A percentile compares a stretch with the other conserved stretches of the same genome.
phyloP scores from a whole-genome alignment of 2,113 vertebrate species.

The Acanthochromis polyacanthus region DNA sequence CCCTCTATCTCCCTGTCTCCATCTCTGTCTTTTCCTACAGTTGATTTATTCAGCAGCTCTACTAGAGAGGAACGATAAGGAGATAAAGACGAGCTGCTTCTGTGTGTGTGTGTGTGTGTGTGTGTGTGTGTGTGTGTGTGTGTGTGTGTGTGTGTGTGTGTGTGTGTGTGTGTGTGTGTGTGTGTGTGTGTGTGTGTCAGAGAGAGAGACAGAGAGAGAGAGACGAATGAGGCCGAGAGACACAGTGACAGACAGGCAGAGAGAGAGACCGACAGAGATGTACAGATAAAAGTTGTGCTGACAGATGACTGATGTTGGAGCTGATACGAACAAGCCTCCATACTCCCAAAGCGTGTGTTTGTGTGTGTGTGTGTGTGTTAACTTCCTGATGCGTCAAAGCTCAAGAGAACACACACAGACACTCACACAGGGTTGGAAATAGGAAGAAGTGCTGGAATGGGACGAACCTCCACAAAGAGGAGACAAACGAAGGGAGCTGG shows the following conservation, averaged over 20 bases:
- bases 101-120: conserved; percentile 30
- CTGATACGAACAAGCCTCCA: conserved; percentile 69
- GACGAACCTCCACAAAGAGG: not conserved
- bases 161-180: conserved; percentile 27
- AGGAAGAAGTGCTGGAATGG: not conserved
- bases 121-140: conserved; percentile 34
- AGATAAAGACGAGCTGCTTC: conserved; percentile 63
- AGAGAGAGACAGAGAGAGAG: conserved; percentile 8
- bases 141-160: conserved; percentile 30
- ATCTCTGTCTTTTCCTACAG: conserved; percentile 62
- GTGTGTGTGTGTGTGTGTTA: conserved; percentile 15
- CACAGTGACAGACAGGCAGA: conserved; percentile 47
- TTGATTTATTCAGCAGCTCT: conserved; percentile 74
- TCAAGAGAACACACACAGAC: conserved; percentile 19
- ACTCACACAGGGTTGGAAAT: conserved; percentile 3
- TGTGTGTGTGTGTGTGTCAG: conserved; percentile 10
- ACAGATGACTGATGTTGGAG: conserved; percentile 77
- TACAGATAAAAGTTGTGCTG: conserved; percentile 76
- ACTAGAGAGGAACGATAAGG: conserved; percentile 69
- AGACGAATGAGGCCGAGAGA: conserved; percentile 40
- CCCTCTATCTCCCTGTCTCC: conserved; percentile 57
- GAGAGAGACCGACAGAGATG: conserved; percentile 63
- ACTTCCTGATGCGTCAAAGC: conserved; percentile 37
- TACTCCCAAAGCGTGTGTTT: conserved; percentile 25
- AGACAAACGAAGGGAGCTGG: not conserved